Evolutionary conservation across 2,797 vertebrate genomes (phyloP).

Genomic region (Somateria mollissima): DNA sequence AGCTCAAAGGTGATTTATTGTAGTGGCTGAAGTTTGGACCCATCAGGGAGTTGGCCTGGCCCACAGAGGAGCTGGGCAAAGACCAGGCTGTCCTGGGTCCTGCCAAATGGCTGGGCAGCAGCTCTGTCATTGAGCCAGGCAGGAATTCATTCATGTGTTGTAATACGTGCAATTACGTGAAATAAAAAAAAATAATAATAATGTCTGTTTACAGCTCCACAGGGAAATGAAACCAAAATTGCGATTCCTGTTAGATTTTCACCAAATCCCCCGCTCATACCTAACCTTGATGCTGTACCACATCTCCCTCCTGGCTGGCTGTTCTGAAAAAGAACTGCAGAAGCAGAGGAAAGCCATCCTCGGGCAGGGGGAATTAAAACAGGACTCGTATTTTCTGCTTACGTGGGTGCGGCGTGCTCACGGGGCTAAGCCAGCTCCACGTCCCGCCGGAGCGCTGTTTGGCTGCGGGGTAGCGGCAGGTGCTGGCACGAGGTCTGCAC

Average conservation of each 20-base stretch:
- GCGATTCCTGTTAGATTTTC: neutral
- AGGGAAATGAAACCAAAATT: neutral
- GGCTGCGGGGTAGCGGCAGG: neutral
- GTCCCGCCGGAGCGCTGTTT: neutral
- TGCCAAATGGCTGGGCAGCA: neutral
- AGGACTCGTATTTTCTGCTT: neutral
- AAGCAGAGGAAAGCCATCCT: neutral
- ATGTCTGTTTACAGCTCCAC: neutral
- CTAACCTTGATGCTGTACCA: neutral
- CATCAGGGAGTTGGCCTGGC: neutral
- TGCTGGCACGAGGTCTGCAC: neutral
- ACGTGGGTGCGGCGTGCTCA: neutral
- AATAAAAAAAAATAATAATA: too few relatives aligned
- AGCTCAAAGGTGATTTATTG: neutral
- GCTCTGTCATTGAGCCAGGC: neutral
- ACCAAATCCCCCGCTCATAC: neutral
- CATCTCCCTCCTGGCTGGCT: neutral
- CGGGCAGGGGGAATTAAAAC: neutral
- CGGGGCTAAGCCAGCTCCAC: neutral
- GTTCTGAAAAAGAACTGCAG: neutral
- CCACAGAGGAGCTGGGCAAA: neutral
- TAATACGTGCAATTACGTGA: too few relatives aligned
- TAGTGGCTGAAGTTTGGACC: neutral
- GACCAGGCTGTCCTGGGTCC: neutral
- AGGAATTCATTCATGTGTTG: neutral